Percentiles rank a stretch among this genome's conserved stretches.
Conservation (phyloP, 2,113 vertebrate genomes). For the Gobiocypris rarus region DNA sequence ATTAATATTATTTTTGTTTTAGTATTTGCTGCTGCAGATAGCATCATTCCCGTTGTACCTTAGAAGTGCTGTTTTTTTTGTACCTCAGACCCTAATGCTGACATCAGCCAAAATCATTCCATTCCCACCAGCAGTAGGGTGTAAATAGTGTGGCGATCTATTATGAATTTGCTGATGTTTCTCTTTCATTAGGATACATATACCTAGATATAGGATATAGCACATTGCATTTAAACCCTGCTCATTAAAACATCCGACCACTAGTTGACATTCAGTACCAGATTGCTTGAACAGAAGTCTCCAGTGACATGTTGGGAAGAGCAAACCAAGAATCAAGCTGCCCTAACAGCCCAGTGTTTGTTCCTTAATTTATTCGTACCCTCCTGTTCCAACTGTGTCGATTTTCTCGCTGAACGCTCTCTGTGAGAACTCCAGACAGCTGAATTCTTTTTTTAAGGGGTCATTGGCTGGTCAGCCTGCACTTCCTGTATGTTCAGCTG, state of each 20-base stretch:
- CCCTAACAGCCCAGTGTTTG: conserved; percentile 23
- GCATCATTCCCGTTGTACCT: not conserved
- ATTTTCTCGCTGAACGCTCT: conserved; percentile 10
- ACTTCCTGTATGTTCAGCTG: not conserved
- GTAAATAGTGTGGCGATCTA: not conserved
- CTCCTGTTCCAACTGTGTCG: conserved; percentile 1
- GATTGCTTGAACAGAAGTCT: not conserved
- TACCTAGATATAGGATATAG: not conserved
- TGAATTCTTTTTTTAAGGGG: conserved; percentile 26
- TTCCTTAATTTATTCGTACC: conserved; percentile 26
- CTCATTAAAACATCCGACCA: not conserved
- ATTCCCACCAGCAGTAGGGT: not conserved
- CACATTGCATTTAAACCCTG: not conserved
- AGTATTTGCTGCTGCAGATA: not conserved
- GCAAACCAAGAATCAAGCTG: not conserved
- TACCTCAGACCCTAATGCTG: conserved; percentile 2
- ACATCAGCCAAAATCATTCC: conserved; percentile 27
- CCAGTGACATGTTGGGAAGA: conserved; percentile 5
- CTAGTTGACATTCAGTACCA: conserved; percentile 4
- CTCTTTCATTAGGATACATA: not conserved
- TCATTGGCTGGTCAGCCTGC: conserved; percentile 10
- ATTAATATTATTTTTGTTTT: too few species aligned
- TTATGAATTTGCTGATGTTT: not conserved
- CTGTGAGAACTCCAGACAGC: conserved; percentile 35
- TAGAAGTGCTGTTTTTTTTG: not conserved